Base-by-base conservation (phyloP, 64 coral and sea anemone species). In the Stylophora pistillata region DNA sequence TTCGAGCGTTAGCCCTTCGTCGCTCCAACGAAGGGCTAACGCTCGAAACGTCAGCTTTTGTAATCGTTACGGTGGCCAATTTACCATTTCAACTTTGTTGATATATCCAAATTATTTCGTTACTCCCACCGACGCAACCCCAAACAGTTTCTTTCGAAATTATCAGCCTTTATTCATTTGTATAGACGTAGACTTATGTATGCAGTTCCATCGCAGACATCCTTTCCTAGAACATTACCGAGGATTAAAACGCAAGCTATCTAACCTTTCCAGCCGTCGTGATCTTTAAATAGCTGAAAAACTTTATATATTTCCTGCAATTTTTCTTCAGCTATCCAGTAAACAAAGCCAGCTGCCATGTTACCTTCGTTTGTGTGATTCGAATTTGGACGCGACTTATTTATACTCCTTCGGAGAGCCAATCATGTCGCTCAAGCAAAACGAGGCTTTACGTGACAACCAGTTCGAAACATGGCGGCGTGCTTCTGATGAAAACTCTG, bases 401-500 rank as follows among this genome's bases (percentile, higher is more conserved):
- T 6, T 16, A 5, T 27, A 68, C 52, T 20, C 25, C 2, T 31
- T 18, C 34, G 3, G 23, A 26, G 17, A 17, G 61, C 80, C 80
- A 83, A 83, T 83, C 80, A 83, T 27, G 68, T 69, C 60, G 62
- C 62, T 69, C 58, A 69, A 13, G 33, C 80, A 66, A 37, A 83
- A 64, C 61, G 80, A 83, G 80, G 80, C 62, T 5, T 1, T 20
- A 20, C 0, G 21, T 23, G 11, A 25, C 5, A 3, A 12, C 29
- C 55, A 77, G 57, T 81, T 81, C 37, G 68, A 83, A 83, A 83
- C 53, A 83, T 83, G 80, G 80, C 80, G 80, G 80, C 59, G 60
- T n/a, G 23, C 75, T 27, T 78, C 14, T 15, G 56, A 10, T 15
- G 56, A 10, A 16, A 17, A 4, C 5, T 2, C 28, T 10, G 26